These are phyloP conservation scores for Neuroterus valhalla DNA, from an alignment of 1,140 invertebrate species.

Conservation along the genomic window DNA sequence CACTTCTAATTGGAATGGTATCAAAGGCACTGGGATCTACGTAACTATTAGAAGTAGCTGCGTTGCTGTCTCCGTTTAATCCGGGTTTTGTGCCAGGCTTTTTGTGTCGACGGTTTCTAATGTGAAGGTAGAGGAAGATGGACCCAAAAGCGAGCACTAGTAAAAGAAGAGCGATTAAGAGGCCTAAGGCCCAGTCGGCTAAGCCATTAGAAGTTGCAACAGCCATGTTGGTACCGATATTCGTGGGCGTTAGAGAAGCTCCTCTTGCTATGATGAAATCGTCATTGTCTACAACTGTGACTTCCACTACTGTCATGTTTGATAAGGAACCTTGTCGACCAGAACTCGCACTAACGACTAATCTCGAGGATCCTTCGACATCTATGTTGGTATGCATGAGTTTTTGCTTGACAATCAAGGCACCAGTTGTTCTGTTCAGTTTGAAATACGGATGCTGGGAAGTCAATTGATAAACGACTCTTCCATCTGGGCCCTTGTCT, in stretches of 20 bases:
- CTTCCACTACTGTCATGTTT: slow-evolving; percentile 90
- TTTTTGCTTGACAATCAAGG: slow-evolving; percentile 88
- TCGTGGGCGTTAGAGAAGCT: slow-evolving; percentile 82
- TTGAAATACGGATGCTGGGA: slow-evolving; percentile 91
- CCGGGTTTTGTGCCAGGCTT: slow-evolving; percentile 85
- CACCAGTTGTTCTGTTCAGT: slow-evolving; percentile 93
- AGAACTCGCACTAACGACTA: slow-evolving; percentile 90
- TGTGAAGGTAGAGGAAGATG: slow-evolving; percentile 88
- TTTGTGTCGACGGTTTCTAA: slow-evolving; percentile 87
- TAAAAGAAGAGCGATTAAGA: slow-evolving; percentile 87
- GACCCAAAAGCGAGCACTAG: slow-evolving; percentile 87
- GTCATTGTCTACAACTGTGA: slow-evolving; percentile 81
- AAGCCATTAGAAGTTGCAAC: slow-evolving; percentile 81
- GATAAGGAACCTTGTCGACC: slow-evolving; percentile 89
- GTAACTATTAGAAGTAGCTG: slow-evolving; percentile 84
- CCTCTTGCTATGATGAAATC: slow-evolving; percentile 77
- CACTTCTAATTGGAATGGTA: slow-evolving; percentile 86
- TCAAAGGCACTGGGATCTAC: slow-evolving; percentile 91
- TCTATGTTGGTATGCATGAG: slow-evolving; percentile 78
- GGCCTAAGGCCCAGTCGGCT: slow-evolving; percentile 90
- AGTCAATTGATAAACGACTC: slow-evolving; percentile 91
- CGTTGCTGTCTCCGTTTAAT: slow-evolving; percentile 80
- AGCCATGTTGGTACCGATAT: slow-evolving; percentile 69
- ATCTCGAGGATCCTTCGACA: slow-evolving; percentile 78
- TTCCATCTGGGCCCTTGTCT: slow-evolving; percentile 93